Evolutionary conservation across 1,140 invertebrate species (phyloP), one percentile per base, ranked within the genome.

Genomic region (Drosophila kohkoa): DNA sequence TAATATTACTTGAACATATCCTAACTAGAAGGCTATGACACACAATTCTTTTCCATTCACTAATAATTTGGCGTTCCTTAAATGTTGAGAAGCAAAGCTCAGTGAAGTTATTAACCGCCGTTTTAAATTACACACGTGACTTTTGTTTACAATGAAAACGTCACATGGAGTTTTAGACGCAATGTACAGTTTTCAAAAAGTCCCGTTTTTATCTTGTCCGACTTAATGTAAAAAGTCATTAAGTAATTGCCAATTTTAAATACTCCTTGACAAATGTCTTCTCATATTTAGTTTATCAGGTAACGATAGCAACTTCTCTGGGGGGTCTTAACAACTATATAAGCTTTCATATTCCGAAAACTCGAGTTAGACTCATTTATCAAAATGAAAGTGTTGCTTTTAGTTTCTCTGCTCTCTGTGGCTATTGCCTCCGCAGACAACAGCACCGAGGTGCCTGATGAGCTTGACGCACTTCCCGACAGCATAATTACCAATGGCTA

Each of bases 401-500:
- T 75, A 11, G 2, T 81, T 41, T 25, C 66, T 10, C n/a, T 82
- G 11, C 13, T 86, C 5, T 54, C 75, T 28, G 10, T 82, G 52
- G 71, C 70, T 10, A n/a, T 65, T 2, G 75, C 54, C 46, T 49
- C 32, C 20, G 88, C 74, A 13, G 57, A 46, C 43, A 15, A 15
- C 51, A 15, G 25, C 20, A 48, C 48, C 1, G 30, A 63, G 1
- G 60, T 38, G 11, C 72, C 60, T 48, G 38, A 15, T 10, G 10
- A 43, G 48, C 20, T 20, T 20, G 51, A 55, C 5, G 35, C n/a
- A 3, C 13, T 41, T 3, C 45, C 51, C 1, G 25, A 68, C 0
- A 32, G 54, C 5, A 72, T 82, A 10, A 85, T 91, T 5, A 82
- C 87, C 11, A 90, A 91, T 41, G 90, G 90, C 0, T 79, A 82